Base-by-base conservation (phyloP, 2,113 vertebrate genomes). In the Montifringilla adamsi region DNA sequence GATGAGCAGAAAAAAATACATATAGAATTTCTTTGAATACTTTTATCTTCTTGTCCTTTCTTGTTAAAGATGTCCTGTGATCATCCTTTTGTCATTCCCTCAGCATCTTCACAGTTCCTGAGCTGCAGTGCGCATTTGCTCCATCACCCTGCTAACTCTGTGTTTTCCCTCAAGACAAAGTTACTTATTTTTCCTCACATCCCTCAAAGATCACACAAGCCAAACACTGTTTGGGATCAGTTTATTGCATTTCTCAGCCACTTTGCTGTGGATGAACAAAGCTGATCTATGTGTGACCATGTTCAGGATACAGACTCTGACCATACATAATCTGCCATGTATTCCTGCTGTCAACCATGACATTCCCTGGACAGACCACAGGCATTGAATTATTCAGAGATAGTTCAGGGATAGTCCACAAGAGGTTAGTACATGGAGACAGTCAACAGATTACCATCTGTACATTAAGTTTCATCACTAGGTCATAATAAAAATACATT, bases 151-250 rank as follows among this genome's bases (percentile, higher is more conserved):
- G 3, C 28, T 96, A 89, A 94, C 49, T 93, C 90, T 66, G 41
- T 89, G 37, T 53, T 94, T 97, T 96, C 78, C 68, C 94, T 89
- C 52, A 82, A 92, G 90, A 94, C 81, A 58, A 39, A 83, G 62
- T 86, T 89, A 66, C 76, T 66, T 58, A 49, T 31, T 85, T 94
- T 86, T 50, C 31, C 37, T 89, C 19, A 49, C 62, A 95, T 12
- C 47, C 22, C 77, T 77, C 55, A 89, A 86, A 90, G 78, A 86
- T 84, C 60, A 80, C 68, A 87, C 43, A 89, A 93, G 43, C 15
- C 46, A 56, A 58, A 90, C 23, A 22, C 39, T 87, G 22, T 43
- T 85, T 81, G 69, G n/a, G 17, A 82, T 84, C 46, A 47, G 5
- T 30, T 91, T 70, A 37, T 67, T 77, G 74, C 24, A n/a, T 62